Base-by-base conservation (phyloP, 2,888 invertebrate genomes). In the Cataglyphis altisquamis region DNA sequence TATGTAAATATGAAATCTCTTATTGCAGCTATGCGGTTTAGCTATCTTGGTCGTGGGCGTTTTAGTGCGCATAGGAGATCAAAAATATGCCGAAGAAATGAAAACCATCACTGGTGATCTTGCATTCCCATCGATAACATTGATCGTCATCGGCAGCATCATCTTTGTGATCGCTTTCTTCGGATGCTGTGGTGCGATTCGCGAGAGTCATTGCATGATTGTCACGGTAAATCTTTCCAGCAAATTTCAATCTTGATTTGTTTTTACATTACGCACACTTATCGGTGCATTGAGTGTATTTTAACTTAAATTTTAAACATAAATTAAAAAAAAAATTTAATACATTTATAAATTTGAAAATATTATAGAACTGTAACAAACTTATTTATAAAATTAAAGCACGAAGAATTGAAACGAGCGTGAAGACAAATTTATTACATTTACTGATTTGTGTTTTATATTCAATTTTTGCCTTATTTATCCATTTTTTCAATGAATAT, bases 11-110 rank as follows among this genome's bases (percentile, higher is more conserved):
- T 1, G 36, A 74, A 21, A 21, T 80, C 25, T 91, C 91, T 89
- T 90, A 91, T 95, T 95, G 60, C 95, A 97, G 97, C 94, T 97
- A 92, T 96, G 97, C 90, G 97, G 97, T 77, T 95, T 97, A 88
- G 96, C 96, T 45, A 95, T 97, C 86, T 95, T 97, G 82, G 96
- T 96, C 48, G 95, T 97, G 83, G 97, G 97, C 52, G 96, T 96
- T 3, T 94, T 97, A 41, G 96, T 96, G 90, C 96, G 97, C 0
- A 36, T 90, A 36, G 68, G 86, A 29, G 1, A 85, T 3, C 25
- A 95, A 86, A 93, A 95, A 75, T 94, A 95, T 70, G 93, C 96
- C 84, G 94, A 95, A 64, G 92, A 93, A 2, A 1, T 70, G 0
- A 0, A 25, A 0, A 45, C 62, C 0, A 2, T 85, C 0, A n/a